phyloP scores from a whole-genome alignment of 2,113 vertebrate species.

The Ancistrus triradiatus region DNA sequence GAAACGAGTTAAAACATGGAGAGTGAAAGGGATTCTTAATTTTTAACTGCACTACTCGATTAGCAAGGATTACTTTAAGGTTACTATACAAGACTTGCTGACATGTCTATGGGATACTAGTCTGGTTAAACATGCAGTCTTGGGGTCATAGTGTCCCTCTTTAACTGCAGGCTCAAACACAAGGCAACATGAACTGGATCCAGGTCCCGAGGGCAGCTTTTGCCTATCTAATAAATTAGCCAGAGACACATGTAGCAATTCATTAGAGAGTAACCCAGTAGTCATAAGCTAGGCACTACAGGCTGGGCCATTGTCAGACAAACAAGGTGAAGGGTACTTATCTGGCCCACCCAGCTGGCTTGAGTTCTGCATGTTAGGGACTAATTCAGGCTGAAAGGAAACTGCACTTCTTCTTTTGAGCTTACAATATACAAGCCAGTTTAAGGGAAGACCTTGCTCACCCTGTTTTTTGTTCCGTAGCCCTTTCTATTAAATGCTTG shows the following conservation, averaged over 20 bases:
- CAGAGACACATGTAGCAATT: slow-evolving; percentile 24
- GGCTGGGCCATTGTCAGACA: background rate
- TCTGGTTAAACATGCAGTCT: slow-evolving; percentile 15
- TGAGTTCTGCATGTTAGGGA: background rate
- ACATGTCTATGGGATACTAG: background rate
- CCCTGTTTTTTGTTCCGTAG: background rate
- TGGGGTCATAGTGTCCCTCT: slow-evolving; percentile 2
- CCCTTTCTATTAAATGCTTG: background rate
- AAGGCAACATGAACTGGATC: background rate
- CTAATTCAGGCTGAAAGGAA: slow-evolving; percentile 11
- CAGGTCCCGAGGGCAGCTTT: slow-evolving; percentile 35
- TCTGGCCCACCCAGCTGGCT: background rate
- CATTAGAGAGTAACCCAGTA: slow-evolving; percentile 18
- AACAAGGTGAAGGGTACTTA: background rate
- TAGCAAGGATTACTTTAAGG: too few species aligned
- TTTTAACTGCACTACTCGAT: too few species aligned
- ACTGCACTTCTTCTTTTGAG: background rate
- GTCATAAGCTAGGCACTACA: background rate
- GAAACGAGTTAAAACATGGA: too few species aligned
- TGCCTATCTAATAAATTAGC: slow-evolving; percentile 41
- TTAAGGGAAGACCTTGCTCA: background rate
- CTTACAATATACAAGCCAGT: background rate
- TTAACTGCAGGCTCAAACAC: slow-evolving; percentile 24
- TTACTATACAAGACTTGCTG: too few species aligned
- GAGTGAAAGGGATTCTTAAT: too few species aligned